Base-by-base conservation (phyloP, 2,797 vertebrate species). In the Stomatorhinus walkeri region DNA sequence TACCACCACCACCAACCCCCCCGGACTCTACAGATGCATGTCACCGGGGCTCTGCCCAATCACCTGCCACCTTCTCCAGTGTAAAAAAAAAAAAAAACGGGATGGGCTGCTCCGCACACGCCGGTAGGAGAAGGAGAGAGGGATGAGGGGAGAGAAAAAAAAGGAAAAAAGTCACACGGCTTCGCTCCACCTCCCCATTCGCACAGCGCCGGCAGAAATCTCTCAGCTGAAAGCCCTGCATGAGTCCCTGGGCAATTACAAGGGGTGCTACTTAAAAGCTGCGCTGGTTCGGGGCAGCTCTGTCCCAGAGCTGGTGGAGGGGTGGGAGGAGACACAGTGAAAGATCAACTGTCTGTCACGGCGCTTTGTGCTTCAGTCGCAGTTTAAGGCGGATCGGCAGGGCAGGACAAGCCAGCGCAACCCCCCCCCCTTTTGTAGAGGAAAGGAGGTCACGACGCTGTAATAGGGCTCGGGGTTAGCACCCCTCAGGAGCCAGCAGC, bases 1-100 rank as follows among this genome's bases (percentile, higher is more conserved):
- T 79, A 36, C 64, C 24, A 32, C 10, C 28, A 36, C 64, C 28
- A 43, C 72, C 72, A n/a, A 7, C 72, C 32, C 72, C 72, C 72
- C 91, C 93, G 89, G 91, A 93, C 91, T 93, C 92, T 91, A 91
- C 91, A 91, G 91, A 92, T 92, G 91, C 91, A 92, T 93, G 93
- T 93, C 90, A 91, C 90, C 91, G 89, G 68, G 89, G 90, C 88
- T 91, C 89, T 91, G 91, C 90, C 92, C 92, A 94, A 95, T 94
- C 94, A 93, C 93, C 93, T 94, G 91, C 92, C 92, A 92, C 89
- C 91, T 92, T 28, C 91, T 85, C 83, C 85, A 61, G 9, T 40
- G 83, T 52, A 51, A 49, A 90, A 40, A 46, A 89, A 43, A 40
- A 84, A 22, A 22, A 48, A 90, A 46, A 52, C 40, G 88, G 91